Conservation (phyloP, 92 coral and sea anemone genomes). For the Anthopleura xanthogrammica region DNA sequence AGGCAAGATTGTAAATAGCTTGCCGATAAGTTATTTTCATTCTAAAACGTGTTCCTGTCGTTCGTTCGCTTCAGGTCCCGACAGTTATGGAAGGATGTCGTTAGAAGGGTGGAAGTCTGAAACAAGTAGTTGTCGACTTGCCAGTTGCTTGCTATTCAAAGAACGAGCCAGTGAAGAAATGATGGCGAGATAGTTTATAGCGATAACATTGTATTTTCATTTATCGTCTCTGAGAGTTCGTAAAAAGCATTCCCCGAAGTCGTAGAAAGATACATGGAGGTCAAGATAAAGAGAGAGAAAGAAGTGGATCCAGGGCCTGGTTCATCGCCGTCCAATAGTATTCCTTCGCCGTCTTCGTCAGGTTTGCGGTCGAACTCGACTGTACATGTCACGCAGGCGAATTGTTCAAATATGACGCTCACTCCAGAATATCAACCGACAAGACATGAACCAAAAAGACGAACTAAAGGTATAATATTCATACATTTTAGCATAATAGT, state of each 20-base stretch:
- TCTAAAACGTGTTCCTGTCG: slow-evolving; percentile 12
- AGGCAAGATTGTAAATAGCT: slow-evolving; percentile 19
- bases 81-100: neutral
- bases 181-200: neutral
- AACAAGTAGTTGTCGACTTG: neutral
- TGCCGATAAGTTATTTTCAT: slow-evolving; percentile 1
- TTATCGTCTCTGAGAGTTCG: neutral
- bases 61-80: slow-evolving; percentile 1
- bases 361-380: neutral
- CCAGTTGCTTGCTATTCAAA: neutral
- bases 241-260: neutral
- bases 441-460: neutral
- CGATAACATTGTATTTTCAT: neutral
- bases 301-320: neutral
- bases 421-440: neutral
- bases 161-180: neutral
- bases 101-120: neutral
- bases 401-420: neutral
- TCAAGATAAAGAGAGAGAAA: slow-evolving; percentile 22
- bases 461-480: neutral
- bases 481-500: neutral
- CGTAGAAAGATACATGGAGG: slow-evolving; percentile 8
- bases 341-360: neutral
- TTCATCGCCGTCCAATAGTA: neutral
- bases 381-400: neutral